Conservation (phyloP, 2,888 invertebrate genomes). For the Meteorus colon region DNA sequence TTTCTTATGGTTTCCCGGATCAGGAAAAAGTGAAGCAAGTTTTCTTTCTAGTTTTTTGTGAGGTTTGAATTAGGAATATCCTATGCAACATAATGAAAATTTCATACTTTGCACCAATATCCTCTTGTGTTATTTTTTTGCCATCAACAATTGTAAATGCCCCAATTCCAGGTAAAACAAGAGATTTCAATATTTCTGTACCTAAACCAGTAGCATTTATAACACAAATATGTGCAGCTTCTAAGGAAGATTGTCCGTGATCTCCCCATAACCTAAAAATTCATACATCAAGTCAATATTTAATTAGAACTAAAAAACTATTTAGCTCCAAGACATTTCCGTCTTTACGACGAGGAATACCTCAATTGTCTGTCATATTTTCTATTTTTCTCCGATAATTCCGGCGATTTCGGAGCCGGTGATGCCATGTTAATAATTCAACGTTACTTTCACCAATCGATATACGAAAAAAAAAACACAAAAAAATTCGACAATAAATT, state of each 20-base stretch:
- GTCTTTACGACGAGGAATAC: constrained; percentile 50
- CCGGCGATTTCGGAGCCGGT: constrained; percentile 83
- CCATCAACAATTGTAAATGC: constrained; percentile 95
- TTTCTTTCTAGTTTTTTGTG: too few relatives aligned
- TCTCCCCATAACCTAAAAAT: constrained; percentile 94
- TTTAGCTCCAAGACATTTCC: too few relatives aligned
- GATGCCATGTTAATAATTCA: constrained; percentile 76
- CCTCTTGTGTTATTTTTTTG: constrained; percentile 89
- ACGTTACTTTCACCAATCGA: too few relatives aligned
- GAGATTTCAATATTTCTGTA: constrained; percentile 95
- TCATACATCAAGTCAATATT: constrained; percentile 22
- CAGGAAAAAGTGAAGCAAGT: too few relatives aligned
- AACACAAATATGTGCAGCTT: constrained; percentile 92
- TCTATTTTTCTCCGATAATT: constrained; percentile 83
- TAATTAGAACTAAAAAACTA: neutral
- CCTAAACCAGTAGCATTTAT: constrained; percentile 95
- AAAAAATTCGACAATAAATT: too few relatives aligned
- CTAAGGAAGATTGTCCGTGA: constrained; percentile 93
- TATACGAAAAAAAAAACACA: too few relatives aligned
- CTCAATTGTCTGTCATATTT: constrained; percentile 87
- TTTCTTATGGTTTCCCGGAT: too few relatives aligned
- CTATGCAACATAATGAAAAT: neutral
- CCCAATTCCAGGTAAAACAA: constrained; percentile 95
- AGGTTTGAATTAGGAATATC: too few relatives aligned
- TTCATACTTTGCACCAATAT: constrained; percentile 91